Base-by-base conservation (phyloP, 1,140 invertebrate genomes). In the Leptinotarsa defecta region DNA sequence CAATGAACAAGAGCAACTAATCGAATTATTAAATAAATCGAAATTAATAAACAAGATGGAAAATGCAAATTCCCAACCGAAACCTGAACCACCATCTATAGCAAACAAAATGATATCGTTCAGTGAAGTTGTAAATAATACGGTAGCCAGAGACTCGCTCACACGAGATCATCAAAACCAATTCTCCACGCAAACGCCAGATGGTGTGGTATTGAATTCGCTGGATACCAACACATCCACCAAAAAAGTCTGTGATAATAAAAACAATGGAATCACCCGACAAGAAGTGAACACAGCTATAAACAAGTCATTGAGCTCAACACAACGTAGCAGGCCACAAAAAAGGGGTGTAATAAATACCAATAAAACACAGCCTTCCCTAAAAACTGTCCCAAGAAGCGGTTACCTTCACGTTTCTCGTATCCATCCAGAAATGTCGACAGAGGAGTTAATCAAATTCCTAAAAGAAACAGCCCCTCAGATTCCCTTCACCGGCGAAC, bases 191-290 rank as follows among this genome's bases (percentile, higher is more conserved):
- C 63, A 65, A 65, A 65, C 63, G 63, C 15, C 19, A 65, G 63
- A 65, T 65, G 63, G 63, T 65, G 1, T 19, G 24, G 63, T 17
- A 65, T 20, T 20, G 15, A 17, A 65, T 20, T 27, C 63, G 24
- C 19, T 20, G 19, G 19, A 65, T 65, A 65, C 17, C 20, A 24
- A 65, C 20, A 65, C 20, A 20, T 11, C 63, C 63, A 65, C 19
- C 3, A 3, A 65, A 65, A 65, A 65, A 65, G 63, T 11, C 13
- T 13, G 19, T 19, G 17, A 65, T 65, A 65, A 65, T 65, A 24
- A 65, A 65, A 19, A 65, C 63, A 65, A 65, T 20, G 63, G 63
- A 65, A 65, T 65, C 63, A 65, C 20, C 20, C 20, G 20, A 65
- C 63, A 17, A 65, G 63, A 65, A 65, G 20, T 65, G 20, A 65